Evolutionary conservation across 1,140 invertebrate species (phyloP).

Genomic region (Chlorops oryzae): DNA sequence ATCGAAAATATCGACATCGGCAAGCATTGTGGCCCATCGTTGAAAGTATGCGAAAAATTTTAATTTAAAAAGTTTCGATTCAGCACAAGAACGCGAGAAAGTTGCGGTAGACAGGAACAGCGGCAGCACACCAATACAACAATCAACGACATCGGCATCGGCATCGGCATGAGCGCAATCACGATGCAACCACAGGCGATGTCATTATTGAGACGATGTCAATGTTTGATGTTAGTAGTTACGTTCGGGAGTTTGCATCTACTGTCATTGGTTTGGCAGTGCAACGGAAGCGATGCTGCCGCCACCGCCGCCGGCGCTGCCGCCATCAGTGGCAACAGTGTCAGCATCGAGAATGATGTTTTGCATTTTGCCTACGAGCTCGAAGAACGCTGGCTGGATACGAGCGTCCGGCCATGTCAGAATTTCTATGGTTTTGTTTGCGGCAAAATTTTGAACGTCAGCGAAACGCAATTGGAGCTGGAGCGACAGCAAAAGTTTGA

Average conservation of each 20-base stretch:
- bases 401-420: slow-evolving; percentile 24
- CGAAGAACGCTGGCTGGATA: slow-evolving; percentile 27
- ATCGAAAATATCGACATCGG: no score
- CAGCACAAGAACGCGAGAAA: no score
- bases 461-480: slow-evolving; percentile 9
- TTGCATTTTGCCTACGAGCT: slow-evolving; percentile 33
- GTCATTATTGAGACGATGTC: neutral
- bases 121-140: no score
- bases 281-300: neutral
- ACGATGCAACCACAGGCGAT: neutral
- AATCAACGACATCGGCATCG: no score
- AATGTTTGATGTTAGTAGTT: neutral
- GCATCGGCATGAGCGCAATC: no score
- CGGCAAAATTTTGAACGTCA: slow-evolving; percentile 21
- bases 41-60: no score
- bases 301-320: neutral
- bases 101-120: no score
- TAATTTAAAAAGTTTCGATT: no score
- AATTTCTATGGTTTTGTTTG: slow-evolving; percentile 42
- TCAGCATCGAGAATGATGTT: slow-evolving; percentile 25
- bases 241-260: no score
- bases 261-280: no score
- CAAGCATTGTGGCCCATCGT: no score
- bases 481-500: slow-evolving; percentile 31
- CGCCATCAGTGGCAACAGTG: neutral